Conservation (phyloP, 30 jellyfish, hydroid and myxozoan species). For the Sanderia malayensis region DNA sequence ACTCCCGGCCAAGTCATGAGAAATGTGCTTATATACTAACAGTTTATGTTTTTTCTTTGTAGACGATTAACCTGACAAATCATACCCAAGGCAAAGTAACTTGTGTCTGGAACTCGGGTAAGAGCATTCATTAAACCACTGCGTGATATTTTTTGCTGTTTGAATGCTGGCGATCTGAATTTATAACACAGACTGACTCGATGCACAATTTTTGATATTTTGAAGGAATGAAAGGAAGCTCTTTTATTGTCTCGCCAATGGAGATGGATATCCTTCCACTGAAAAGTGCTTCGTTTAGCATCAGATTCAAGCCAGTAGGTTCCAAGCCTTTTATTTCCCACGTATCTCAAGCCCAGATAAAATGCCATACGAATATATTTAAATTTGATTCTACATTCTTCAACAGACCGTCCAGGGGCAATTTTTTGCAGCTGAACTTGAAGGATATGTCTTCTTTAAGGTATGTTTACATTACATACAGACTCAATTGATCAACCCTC, state of each 20-base stretch:
- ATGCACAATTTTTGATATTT: too few relatives aligned
- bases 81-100: constrained; percentile 68
- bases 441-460: constrained; percentile 77
- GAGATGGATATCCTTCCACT: constrained; percentile 62
- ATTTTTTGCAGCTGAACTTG: constrained; percentile 64
- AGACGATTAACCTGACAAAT: constrained; percentile 69
- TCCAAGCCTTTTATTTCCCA: too few relatives aligned
- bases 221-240: constrained; percentile 38
- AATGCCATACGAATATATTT: too few relatives aligned
- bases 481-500: background rate
- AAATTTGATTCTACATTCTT: too few relatives aligned
- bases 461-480: constrained; percentile 16
- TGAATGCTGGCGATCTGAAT: too few relatives aligned
- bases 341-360: too few relatives aligned
- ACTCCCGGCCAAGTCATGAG: too few relatives aligned
- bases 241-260: constrained; percentile 59
- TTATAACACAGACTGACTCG: too few relatives aligned
- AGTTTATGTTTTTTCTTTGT: too few relatives aligned
- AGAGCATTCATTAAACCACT: too few relatives aligned
- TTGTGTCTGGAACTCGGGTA: constrained; percentile 75
- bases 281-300: constrained; percentile 61
- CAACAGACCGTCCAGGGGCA: constrained; percentile 51
- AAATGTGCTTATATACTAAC: too few relatives aligned
- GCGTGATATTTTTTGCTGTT: too few relatives aligned
- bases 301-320: constrained; percentile 78